A percentile compares a stretch with the other conserved stretches of the same genome.
Evolutionary conservation across 2,888 invertebrate genomes (phyloP).

Genomic region (Ornithoptera alexandrae): DNA sequence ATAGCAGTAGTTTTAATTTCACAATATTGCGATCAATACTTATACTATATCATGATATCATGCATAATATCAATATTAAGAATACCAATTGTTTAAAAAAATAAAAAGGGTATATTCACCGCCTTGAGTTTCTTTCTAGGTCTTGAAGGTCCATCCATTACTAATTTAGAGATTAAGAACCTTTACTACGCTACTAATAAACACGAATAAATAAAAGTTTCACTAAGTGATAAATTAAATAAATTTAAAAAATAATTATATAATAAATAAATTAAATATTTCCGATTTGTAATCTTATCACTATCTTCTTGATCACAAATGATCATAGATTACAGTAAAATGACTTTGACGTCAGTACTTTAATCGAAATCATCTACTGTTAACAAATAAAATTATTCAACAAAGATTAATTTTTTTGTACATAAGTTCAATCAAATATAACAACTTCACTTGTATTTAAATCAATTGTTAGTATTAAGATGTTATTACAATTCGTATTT

Average conservation of each 20-base stretch:
- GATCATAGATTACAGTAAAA: not conserved
- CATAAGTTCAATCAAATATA: too few relatives aligned
- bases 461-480: too few relatives aligned
- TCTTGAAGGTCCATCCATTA: constrained; percentile 66
- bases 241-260: not conserved
- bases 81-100: too few relatives aligned
- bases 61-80: too few relatives aligned
- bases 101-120: constrained; percentile 45
- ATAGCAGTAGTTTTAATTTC: too few relatives aligned
- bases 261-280: not conserved
- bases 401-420: too few relatives aligned
- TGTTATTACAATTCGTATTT: too few relatives aligned
- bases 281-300: not conserved
- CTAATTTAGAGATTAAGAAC: not conserved
- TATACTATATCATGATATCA: too few relatives aligned
- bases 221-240: not conserved
- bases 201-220: not conserved
- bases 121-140: constrained; percentile 74
- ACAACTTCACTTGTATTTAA: too few relatives aligned
- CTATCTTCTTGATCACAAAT: not conserved
- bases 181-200: not conserved
- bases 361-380: too few relatives aligned
- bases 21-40: too few relatives aligned
- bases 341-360: not conserved
- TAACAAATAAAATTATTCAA: too few relatives aligned